These are phyloP conservation scores for Cydia amplana DNA, from an alignment of 1,140 invertebrate species.

Conservation along the genomic window DNA sequence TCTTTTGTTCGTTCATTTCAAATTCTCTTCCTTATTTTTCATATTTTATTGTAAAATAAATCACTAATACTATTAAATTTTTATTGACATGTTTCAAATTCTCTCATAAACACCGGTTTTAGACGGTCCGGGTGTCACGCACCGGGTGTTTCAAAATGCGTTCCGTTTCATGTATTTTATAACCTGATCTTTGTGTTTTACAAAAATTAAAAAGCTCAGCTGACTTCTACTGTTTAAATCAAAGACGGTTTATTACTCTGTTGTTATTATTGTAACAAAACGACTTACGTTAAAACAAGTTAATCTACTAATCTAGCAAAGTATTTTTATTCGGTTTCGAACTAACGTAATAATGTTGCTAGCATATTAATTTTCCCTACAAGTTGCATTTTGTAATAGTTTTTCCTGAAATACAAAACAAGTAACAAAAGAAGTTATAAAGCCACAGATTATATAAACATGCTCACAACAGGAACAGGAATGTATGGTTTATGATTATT, in stretches of 20 bases:
- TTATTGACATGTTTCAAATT: neutral
- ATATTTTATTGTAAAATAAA: constrained; percentile 1
- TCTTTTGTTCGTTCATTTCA: constrained; percentile 11
- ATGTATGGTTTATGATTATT: too few species aligned
- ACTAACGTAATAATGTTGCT: neutral
- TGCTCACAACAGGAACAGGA: too few species aligned
- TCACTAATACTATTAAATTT: neutral
- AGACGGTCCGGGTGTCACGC: too few species aligned
- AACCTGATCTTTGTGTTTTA: neutral
- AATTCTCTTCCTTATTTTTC: neutral
- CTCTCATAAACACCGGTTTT: neutral
- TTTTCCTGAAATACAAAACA: neutral
- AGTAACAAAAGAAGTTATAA: too few species aligned
- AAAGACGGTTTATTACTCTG: neutral
- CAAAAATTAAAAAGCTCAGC: too few species aligned
- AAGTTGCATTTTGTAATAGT: too few species aligned
- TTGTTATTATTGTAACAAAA: neutral
- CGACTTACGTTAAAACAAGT: neutral
- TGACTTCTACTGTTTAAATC: too few species aligned
- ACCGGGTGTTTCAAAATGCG: neutral
- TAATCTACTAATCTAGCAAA: neutral
- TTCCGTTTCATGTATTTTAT: neutral
- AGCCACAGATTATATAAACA: too few species aligned
- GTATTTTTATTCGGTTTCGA: neutral
- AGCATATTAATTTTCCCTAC: neutral